Conservation (phyloP, 2,113 vertebrate species). For the Tetrao urogallus region DNA sequence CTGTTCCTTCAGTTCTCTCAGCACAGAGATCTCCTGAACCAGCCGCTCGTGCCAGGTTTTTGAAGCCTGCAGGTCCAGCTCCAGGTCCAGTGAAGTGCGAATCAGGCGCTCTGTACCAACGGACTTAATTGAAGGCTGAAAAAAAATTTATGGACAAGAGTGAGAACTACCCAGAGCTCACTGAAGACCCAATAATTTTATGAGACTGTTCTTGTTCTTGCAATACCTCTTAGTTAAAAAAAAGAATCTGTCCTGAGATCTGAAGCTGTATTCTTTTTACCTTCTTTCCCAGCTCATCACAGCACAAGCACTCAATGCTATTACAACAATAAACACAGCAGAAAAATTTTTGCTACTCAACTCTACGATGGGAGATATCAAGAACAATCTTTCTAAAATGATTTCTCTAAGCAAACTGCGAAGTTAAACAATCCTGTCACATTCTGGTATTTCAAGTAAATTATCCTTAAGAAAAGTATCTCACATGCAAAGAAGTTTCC, state of each 20-base stretch:
- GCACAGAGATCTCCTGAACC: slow-evolving; percentile 88
- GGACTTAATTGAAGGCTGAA: slow-evolving; percentile 81
- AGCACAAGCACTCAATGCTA: neutral
- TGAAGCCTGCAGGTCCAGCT: slow-evolving; percentile 94
- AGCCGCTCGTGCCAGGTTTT: slow-evolving; percentile 90
- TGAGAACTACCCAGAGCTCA: neutral
- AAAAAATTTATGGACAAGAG: neutral
- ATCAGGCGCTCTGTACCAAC: slow-evolving; percentile 86
- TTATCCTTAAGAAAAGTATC: neutral
- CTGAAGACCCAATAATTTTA: neutral
- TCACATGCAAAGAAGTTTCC: neutral
- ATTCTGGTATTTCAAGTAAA: neutral
- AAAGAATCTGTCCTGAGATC: neutral
- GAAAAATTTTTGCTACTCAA: neutral
- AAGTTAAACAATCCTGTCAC: neutral
- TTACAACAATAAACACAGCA: neutral
- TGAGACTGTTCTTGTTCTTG: neutral
- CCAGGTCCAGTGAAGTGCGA: slow-evolving; percentile 92
- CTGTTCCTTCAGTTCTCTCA: slow-evolving; percentile 90
- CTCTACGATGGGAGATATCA: neutral
- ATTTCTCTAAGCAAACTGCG: neutral
- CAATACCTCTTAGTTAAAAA: neutral
- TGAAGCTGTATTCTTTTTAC: neutral
- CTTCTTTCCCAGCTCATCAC: neutral
- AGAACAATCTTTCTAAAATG: neutral